phyloP scores from a whole-genome alignment of 2,888 invertebrate species.

The Nezara viridula region DNA sequence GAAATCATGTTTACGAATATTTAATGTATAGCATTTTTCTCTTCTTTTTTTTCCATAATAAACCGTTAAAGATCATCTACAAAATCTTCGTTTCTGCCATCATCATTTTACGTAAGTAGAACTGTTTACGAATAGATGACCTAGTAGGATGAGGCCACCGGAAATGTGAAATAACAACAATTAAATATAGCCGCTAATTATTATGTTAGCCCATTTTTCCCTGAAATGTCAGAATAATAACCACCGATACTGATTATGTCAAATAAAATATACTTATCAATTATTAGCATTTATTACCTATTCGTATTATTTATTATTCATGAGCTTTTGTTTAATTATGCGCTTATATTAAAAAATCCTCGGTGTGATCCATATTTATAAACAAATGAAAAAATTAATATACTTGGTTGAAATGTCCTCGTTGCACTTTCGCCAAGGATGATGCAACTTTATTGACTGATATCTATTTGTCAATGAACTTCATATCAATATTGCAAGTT shows the following conservation, averaged over 20 bases:
- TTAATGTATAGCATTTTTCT: too few species aligned
- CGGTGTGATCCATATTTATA: background rate
- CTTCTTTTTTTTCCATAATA: too few species aligned
- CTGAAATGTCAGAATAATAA: background rate
- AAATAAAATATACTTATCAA: background rate
- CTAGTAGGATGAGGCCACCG: background rate
- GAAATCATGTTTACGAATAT: too few species aligned
- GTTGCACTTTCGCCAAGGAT: background rate
- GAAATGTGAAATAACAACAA: conserved; percentile 9
- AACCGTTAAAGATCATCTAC: too few species aligned
- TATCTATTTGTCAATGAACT: background rate
- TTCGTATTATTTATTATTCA: background rate
- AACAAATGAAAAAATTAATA: background rate
- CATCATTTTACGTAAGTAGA: background rate
- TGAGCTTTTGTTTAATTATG: background rate
- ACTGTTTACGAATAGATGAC: conserved; percentile 30
- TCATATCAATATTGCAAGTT: background rate
- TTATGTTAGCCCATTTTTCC: background rate
- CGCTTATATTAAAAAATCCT: background rate
- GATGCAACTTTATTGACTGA: background rate
- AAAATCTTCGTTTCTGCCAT: background rate
- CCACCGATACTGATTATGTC: background rate
- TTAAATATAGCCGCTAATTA: background rate
- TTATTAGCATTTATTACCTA: background rate
- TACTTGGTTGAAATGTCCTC: background rate